Evolutionary conservation across 1,140 invertebrate species (phyloP).

Genomic region (Eufriesea mexicana): DNA sequence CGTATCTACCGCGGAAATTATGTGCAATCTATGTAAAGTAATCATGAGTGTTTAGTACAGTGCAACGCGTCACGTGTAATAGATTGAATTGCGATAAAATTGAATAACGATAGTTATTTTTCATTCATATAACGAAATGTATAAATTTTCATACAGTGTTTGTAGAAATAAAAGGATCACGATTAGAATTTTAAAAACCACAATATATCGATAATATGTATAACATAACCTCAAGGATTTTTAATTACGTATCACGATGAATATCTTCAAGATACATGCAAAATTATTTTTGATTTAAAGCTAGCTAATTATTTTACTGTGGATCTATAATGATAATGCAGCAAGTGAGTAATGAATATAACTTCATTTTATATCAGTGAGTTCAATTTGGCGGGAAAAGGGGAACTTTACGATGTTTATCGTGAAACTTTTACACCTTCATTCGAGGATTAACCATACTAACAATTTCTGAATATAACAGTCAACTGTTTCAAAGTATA

Average conservation of each 20-base stretch:
- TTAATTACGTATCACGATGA: not conserved
- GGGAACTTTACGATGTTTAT: not conserved
- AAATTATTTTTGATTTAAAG: not conserved
- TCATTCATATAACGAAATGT: not conserved
- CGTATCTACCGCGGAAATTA: not conserved
- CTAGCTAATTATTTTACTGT: not conserved
- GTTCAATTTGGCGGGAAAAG: not conserved
- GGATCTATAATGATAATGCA: not conserved
- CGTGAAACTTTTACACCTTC: not conserved
- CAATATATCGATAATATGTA: too few relatives aligned
- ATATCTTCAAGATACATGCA: not conserved
- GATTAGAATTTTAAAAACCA: not conserved
- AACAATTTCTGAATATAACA: not conserved
- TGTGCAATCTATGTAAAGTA: not conserved
- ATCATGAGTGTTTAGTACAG: not conserved
- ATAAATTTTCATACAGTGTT: not conserved
- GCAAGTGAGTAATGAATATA: not conserved
- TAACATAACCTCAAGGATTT: not conserved
- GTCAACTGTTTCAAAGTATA: not conserved
- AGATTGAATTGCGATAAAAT: not conserved
- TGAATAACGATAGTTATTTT: not conserved
- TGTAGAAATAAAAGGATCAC: not conserved
- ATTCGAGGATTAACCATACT: not conserved
- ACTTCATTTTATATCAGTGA: not conserved
- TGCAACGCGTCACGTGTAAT: too few relatives aligned